These are phyloP conservation scores for Hyphantria cunea DNA, from an alignment of 1,140 invertebrate species.

Conservation along the genomic window DNA sequence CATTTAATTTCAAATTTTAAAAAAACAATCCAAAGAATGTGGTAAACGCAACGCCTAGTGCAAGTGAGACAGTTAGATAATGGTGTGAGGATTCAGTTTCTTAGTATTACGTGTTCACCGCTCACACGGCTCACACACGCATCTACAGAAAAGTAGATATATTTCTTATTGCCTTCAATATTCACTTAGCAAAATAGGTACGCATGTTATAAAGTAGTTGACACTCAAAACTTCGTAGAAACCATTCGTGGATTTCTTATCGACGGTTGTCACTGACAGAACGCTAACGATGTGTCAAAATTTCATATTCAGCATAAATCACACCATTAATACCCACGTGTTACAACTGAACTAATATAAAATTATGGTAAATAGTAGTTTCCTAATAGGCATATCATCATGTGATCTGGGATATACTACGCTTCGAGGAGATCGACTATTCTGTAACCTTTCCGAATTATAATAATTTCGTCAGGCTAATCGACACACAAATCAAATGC, in stretches of 20 bases:
- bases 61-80: slow-evolving; percentile 62
- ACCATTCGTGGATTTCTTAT: no score
- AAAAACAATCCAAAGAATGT: background rate
- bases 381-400: slow-evolving; percentile 47
- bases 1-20: no score
- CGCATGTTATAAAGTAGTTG: background rate
- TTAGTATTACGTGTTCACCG: slow-evolving; percentile 56
- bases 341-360: background rate
- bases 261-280: no score
- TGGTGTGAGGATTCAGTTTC: slow-evolving; percentile 57
- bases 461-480: slow-evolving; percentile 70
- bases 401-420: slow-evolving; percentile 58
- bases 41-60: slow-evolving; percentile 19
- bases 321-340: no score
- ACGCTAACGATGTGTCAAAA: background rate
- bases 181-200: slow-evolving; percentile 10
- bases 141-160: slow-evolving; percentile 36
- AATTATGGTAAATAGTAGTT: slow-evolving; percentile 3
- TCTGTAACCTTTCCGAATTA: slow-evolving; percentile 72
- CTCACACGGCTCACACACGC: slow-evolving; percentile 36
- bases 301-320: no score
- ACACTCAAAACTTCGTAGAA: no score
- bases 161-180: slow-evolving; percentile 40
- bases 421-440: slow-evolving; percentile 72
- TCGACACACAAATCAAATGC: slow-evolving; percentile 71